Percentiles rank a stretch among this genome's conserved stretches.
phyloP scores from a whole-genome alignment of 2,797 vertebrate species.

The Protonibea diacanthus region DNA sequence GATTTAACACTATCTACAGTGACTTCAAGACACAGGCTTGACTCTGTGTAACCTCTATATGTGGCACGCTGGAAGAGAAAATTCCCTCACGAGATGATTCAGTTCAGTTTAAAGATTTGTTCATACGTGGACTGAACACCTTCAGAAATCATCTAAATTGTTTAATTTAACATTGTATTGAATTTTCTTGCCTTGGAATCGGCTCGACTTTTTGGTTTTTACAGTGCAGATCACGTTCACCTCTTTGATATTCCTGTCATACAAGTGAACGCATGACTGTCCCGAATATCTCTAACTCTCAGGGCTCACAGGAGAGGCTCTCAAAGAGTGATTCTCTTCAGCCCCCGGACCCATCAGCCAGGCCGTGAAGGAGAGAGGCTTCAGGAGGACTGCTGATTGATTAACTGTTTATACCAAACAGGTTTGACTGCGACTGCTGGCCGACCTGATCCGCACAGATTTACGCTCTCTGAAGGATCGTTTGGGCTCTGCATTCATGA shows the following conservation, averaged over 20 bases:
- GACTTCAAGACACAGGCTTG: no score
- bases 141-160: neutral
- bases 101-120: neutral
- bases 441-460: constrained; percentile 30
- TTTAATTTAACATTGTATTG: neutral
- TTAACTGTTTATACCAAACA: constrained; percentile 47
- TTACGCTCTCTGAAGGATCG: constrained; percentile 33
- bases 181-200: neutral
- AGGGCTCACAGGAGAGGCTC: constrained; percentile 34
- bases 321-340: constrained; percentile 51
- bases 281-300: constrained; percentile 49
- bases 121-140: neutral
- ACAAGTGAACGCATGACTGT: constrained; percentile 52
- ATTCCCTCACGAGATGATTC: neutral
- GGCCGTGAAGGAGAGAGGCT: constrained; percentile 22
- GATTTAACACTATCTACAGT: no score
- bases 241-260: constrained; percentile 71
- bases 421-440: constrained; percentile 39
- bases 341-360: constrained; percentile 37
- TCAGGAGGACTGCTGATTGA: constrained; percentile 49
- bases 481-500: constrained; percentile 58
- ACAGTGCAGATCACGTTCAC: constrained; percentile 33
- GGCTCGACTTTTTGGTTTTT: neutral
- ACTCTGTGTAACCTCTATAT: no score
- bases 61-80: no score